These are phyloP conservation scores for Rhogogaster chlorosoma DNA, from an alignment of 2,888 invertebrate genomes.

Conservation along the genomic window DNA sequence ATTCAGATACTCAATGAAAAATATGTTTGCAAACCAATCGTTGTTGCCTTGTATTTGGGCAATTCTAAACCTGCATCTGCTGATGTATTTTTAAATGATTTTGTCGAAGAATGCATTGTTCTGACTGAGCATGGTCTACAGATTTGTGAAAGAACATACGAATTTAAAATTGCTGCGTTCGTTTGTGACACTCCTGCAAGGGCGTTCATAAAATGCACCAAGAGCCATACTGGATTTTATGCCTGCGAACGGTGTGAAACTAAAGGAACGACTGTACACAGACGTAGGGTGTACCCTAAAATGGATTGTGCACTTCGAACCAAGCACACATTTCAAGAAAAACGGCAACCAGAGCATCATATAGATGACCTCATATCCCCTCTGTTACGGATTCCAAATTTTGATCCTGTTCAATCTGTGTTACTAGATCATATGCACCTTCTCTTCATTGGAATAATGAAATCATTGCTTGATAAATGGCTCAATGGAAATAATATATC, in stretches of 20 bases:
- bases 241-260: slow-evolving; percentile 45
- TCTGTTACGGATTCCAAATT: slow-evolving; percentile 42
- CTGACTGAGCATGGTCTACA: background rate
- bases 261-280: slow-evolving; percentile 5
- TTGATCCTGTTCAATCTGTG: slow-evolving; percentile 46
- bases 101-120: slow-evolving; percentile 42
- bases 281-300: slow-evolving; percentile 29
- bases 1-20: background rate
- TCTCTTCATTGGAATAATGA: slow-evolving; percentile 50
- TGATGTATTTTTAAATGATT: slow-evolving; percentile 32
- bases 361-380: slow-evolving; percentile 40
- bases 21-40: slow-evolving; percentile 34
- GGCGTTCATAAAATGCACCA: slow-evolving; percentile 43
- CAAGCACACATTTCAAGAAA: slow-evolving; percentile 32
- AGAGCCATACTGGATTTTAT: slow-evolving; percentile 26
- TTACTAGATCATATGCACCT: slow-evolving; percentile 54
- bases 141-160: slow-evolving; percentile 37
- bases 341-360: slow-evolving; percentile 41
- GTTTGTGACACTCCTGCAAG: slow-evolving; percentile 48
- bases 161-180: slow-evolving; percentile 33
- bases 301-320: slow-evolving; percentile 30
- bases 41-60: slow-evolving; percentile 44
- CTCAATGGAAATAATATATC: slow-evolving; percentile 42
- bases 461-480: slow-evolving; percentile 51
- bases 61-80: slow-evolving; percentile 42